phyloP scores from a whole-genome alignment of 2,113 vertebrate genomes.

The Carollia perspicillata region DNA sequence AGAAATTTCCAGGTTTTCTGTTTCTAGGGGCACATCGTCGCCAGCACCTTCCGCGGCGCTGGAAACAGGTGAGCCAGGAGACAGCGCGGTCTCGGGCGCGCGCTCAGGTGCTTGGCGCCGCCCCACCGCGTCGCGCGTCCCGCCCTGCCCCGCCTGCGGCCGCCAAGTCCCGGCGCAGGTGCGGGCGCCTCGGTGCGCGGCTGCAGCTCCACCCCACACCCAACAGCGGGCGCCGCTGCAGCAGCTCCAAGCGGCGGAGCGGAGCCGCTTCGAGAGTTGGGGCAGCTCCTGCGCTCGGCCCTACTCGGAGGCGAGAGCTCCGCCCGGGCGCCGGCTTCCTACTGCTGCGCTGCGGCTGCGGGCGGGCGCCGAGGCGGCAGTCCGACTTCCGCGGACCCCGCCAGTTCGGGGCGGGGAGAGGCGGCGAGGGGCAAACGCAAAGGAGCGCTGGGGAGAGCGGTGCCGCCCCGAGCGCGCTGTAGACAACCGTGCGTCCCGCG shows the following conservation, averaged over 20 bases:
- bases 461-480: neutral
- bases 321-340: slow-evolving; percentile 21
- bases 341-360: neutral
- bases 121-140: no score
- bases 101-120: neutral
- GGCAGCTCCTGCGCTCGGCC: slow-evolving; percentile 55
- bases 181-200: slow-evolving; percentile 62
- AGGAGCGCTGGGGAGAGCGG: neutral
- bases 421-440: neutral
- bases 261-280: slow-evolving; percentile 39
- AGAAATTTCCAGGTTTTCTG: neutral
- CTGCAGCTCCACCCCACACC: slow-evolving; percentile 57
- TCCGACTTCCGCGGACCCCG: neutral
- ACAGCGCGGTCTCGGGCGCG: neutral
- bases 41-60: neutral
- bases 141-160: neutral
- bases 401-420: neutral
- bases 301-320: neutral
- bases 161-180: slow-evolving; percentile 18
- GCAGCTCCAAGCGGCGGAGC: slow-evolving; percentile 30
- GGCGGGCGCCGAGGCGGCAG: neutral
- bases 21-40: fast-evolving
- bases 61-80: slow-evolving; percentile 21
- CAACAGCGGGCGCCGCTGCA: slow-evolving; percentile 74
- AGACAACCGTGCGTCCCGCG: slow-evolving; percentile 42